Percentiles rank a stretch among this genome's conserved stretches.
These are phyloP conservation scores for Leptinotarsa lineolata DNA, from an alignment of 1,140 invertebrate genomes.

Conservation along the genomic window DNA sequence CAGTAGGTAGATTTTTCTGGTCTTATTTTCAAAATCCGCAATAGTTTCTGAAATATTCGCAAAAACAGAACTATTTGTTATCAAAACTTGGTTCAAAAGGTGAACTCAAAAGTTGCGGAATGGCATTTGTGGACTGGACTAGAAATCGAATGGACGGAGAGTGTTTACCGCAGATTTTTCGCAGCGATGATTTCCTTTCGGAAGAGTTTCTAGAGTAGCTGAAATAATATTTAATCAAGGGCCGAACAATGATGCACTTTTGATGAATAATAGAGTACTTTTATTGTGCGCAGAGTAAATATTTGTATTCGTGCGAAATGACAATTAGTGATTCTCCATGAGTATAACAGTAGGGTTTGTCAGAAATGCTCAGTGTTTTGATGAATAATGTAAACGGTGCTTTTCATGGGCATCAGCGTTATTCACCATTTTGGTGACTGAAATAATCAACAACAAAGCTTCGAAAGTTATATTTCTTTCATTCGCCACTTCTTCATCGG, in stretches of 20 bases:
- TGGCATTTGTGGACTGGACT: background rate
- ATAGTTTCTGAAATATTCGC: no score
- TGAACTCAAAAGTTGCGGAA: no score
- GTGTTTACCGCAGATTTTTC: slow-evolving; percentile 6
- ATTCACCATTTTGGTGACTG: no score
- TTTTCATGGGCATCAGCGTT: background rate
- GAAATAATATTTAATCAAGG: slow-evolving; percentile 24
- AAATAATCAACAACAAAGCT: no score
- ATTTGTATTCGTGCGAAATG: background rate
- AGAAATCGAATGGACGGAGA: background rate
- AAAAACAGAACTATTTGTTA: no score
- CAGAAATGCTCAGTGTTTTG: background rate
- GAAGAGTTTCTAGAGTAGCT: background rate
- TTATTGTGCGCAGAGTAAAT: slow-evolving; percentile 19
- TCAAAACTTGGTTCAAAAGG: no score
- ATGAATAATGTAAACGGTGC: background rate
- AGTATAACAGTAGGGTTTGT: background rate
- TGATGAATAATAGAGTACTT: slow-evolving; percentile 21
- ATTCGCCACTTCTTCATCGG: no score
- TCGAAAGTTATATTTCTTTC: no score
- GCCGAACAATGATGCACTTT: slow-evolving; percentile 19
- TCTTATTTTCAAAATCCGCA: no score
- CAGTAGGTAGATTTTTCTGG: no score
- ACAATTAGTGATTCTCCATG: slow-evolving; percentile 11
- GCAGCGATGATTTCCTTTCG: background rate